Base-by-base conservation (phyloP, 2,113 vertebrate species). In the Malurus alboscapulatus region DNA sequence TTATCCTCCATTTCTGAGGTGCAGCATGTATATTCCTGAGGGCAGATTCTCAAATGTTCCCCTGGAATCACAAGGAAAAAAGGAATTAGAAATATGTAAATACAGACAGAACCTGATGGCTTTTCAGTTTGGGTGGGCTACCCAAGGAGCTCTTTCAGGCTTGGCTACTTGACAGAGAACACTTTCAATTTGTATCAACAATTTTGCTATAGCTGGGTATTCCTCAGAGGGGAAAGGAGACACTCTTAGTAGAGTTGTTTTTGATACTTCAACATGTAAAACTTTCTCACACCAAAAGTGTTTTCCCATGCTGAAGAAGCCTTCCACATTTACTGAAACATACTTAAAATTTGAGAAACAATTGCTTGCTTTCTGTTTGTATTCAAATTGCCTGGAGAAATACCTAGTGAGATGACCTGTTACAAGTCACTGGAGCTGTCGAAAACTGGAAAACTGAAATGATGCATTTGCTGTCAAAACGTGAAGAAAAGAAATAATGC, bases 1-100 rank as follows among this genome's bases (percentile, higher is more conserved):
- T 96, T 98, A 97, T 99, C 98, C 83, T 99, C 99, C 99, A 99
- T 99, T 96, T 99, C 98, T 58, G 98, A 97, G 54, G 98, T 99
- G 96, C 99, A 99, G 95, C 99, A 99, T 3, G 98, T 99, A 55
- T 98, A 98, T 96, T 98, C 98, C 97, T 98, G 98, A 89, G 98
- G 97, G 95, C 99, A 99, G 54, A 99, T 98, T 83, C 98, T 98
- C 72, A 99, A 98, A 96, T 98, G 97, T 57, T 98, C 98, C 84
- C 99, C 99, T 99, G 97, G 38, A 96, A 96, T 14, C 32, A 93
- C 18, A 94, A 86, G 30, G 88, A 68, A 86, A 63, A 75, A 63
- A 30, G 7, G 12, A 53, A 82, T 88, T 51, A 53, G 75, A 75
- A 92, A 86, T 29, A 74, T 10, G 6, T 54, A 36, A 80, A 40